Base-by-base conservation (phyloP, 2,113 vertebrate genomes). In the Apodemus speciosus region DNA sequence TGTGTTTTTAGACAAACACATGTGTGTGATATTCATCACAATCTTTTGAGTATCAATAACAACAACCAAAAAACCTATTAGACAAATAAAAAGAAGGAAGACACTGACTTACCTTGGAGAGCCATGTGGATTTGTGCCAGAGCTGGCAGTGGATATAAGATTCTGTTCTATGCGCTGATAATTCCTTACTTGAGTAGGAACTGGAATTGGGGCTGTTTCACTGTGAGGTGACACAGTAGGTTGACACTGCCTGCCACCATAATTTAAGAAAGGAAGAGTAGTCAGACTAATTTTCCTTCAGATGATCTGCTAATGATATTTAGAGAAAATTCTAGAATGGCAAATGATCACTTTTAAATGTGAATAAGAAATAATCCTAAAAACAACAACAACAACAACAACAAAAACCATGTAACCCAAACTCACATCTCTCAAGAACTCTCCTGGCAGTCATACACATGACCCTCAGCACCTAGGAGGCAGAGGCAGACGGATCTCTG, bases 141-240 rank as follows among this genome's bases (percentile, higher is more conserved):
- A 99, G 98, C 97, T 98, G 92, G 98, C 98, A 95, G 98, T 98
- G 91, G 99, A 99, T 89, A 98, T 99, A 25, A 99, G 99, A 96
- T 99, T 99, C 98, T 99, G 99, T 51, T 99, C 99, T 79, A 99
- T 99, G 91, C 99, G 99, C 97, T 99, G 99, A 93, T 99, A 99
- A 97, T 99, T 99, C 91, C 99, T 99, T 4, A 99, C 98, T 97
- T 99, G 99, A 3, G 99, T 99, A 88, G 99, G 99, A 85, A 99
- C 99, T 0, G 99, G 99, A 97, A 99, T 99, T 1, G 99, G 99
- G 1, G 98, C 99, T 1, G 99, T 99, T 96, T 99, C 99, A 0
- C 98, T 99, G 84, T 99, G 98, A 21, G 99, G 99, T 9, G 99
- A 99, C 75, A 99, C 98, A 0, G 98, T 98, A 6, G 98, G 98